A percentile compares a stretch with the other conserved stretches of the same genome.
These are phyloP conservation scores for Drosophila prostipennis DNA, from an alignment of 2,888 invertebrate genomes.

Conservation along the genomic window DNA sequence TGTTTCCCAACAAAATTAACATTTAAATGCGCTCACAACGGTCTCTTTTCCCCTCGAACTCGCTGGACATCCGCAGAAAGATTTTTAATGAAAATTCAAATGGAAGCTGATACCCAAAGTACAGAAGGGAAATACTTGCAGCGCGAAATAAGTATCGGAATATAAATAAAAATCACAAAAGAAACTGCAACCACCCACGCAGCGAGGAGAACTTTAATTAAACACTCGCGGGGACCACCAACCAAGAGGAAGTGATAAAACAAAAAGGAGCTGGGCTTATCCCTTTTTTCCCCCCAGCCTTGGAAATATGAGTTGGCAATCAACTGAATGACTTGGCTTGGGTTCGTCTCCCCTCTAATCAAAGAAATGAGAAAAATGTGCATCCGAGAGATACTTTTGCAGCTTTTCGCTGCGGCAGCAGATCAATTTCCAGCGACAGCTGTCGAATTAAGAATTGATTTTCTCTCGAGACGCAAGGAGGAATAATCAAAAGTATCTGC, in stretches of 20 bases:
- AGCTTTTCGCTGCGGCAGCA: conserved; percentile 40
- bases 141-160: conserved; percentile 10
- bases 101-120: conserved; percentile 24
- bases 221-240: conserved; percentile 60
- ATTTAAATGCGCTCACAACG: conserved; percentile 64
- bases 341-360: conserved; percentile 14
- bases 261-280: conserved; percentile 18
- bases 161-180: conserved; percentile 32
- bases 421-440: conserved; percentile 71
- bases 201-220: conserved; percentile 64
- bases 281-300: conserved; percentile 13
- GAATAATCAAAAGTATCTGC: conserved; percentile 29
- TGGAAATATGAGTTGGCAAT: conserved; percentile 40
- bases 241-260: conserved; percentile 40
- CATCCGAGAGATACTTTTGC: conserved; percentile 52
- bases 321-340: conserved; percentile 10
- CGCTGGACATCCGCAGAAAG: conserved; percentile 34
- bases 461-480: conserved; percentile 17
- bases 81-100: conserved; percentile 30
- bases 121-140: conserved; percentile 13
- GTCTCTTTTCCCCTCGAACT: conserved; percentile 39
- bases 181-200: conserved; percentile 40
- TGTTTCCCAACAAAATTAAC: conserved; percentile 56
- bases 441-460: conserved; percentile 35
- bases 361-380: conserved; percentile 12